A percentile compares a stretch with the other conserved stretches of the same genome.
phyloP scores from a whole-genome alignment of 2,797 vertebrate species.

The Acanthiza pusilla region DNA sequence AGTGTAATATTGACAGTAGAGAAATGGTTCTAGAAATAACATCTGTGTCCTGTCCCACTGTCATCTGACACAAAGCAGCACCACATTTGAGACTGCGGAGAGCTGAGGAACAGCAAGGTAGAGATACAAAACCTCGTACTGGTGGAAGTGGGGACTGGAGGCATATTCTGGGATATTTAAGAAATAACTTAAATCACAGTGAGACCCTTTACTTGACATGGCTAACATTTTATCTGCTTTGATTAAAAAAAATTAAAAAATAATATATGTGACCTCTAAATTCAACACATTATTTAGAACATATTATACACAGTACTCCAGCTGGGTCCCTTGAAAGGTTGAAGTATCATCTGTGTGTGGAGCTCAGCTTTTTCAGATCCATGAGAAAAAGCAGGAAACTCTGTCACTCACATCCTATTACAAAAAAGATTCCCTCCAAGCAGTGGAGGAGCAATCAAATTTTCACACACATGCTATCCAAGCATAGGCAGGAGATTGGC shows the following conservation, averaged over 20 bases:
- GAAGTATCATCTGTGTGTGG: background rate
- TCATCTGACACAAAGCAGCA: background rate
- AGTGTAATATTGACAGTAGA: background rate
- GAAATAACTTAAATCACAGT: background rate
- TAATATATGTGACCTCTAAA: background rate
- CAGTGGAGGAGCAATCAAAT: background rate
- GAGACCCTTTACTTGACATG: background rate
- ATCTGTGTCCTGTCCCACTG: background rate
- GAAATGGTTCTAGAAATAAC: background rate
- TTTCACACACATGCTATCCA: background rate
- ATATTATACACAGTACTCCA: background rate
- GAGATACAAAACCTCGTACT: background rate
- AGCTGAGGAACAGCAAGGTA: background rate
- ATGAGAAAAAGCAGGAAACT: background rate
- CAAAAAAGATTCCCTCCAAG: background rate
- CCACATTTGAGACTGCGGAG: background rate
- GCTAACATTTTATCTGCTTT: background rate
- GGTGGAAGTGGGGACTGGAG: background rate
- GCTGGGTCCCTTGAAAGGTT: background rate
- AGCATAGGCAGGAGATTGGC: conserved; percentile 7
- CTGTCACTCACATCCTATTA: background rate
- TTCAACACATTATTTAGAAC: background rate
- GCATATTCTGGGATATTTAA: background rate
- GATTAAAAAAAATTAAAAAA: background rate
- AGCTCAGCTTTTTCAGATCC: background rate